Evolutionary conservation across 2,797 vertebrate species (phyloP), one percentile per base, ranked within the genome.

Genomic region (Sebastes kiyomatsui): DNA sequence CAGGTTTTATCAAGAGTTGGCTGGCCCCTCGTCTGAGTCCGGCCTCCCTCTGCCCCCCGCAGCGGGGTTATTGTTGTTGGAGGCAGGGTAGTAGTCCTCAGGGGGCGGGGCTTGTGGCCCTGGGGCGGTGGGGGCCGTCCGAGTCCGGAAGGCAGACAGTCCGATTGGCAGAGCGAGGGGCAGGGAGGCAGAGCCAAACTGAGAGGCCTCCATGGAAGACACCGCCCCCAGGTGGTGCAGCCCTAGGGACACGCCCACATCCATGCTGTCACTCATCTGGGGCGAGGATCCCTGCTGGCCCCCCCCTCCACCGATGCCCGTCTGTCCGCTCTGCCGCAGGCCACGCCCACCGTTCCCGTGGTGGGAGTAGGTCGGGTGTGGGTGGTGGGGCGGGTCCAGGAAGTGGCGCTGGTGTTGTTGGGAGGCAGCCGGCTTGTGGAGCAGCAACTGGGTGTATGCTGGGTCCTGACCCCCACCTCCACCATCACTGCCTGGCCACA

Each of bases 1-100:
- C 94, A 96, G 96, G 95, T 96, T 96, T 96, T 96, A 97, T 98
- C 97, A 98, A 97, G 97, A 98, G 95, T 97, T 98, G 95, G 97
- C 97, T 87, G 97, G 94, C 87, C 95, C 95, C 91, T 97, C 96
- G 72, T 97, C 97, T 83, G 96, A 97, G 91, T 97, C 97, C 69
- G 96, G 96, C 93, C 96, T 95, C 87, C 94, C 96, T 88, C 95
- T 96, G 90, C 94, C 94, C 86, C 94, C 94, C 52, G 90, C 94
- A 66, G 93, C 90, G 71, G 94, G 92, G 94, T 96, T 96, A 95
- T 96, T 96, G 95, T 96, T 96, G 95, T 96, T 96, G 93, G 95
- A 96, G 94, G 95, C 95, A 80, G 95, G 95, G 94, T 97, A 96
- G 94, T 96, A 96, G 92, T 96, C 96, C 94, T 96, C 95, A 81